These are phyloP conservation scores for Seriola quinqueradiata DNA, from an alignment of 2,113 vertebrate species.

Conservation along the genomic window DNA sequence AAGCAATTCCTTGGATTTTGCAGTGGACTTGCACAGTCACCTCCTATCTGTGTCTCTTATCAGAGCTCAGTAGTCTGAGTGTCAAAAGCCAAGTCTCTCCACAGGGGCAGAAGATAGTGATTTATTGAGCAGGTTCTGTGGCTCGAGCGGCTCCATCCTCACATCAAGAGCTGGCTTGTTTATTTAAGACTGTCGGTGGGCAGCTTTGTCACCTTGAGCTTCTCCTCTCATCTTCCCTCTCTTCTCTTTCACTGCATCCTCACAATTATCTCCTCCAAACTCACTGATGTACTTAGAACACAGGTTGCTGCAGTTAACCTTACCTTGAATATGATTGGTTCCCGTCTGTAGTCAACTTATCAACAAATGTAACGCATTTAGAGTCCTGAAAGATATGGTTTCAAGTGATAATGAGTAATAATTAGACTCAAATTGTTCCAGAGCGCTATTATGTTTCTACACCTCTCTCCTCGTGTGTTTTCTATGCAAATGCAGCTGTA, in stretches of 20 bases:
- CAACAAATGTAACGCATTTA: not conserved
- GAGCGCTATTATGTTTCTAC: not conserved
- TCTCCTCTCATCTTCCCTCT: not conserved
- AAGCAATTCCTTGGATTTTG: not conserved
- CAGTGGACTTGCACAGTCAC: not conserved
- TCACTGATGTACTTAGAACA: not conserved
- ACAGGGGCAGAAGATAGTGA: constrained; percentile 28
- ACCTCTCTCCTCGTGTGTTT: constrained; percentile 17
- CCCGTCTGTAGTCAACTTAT: not conserved
- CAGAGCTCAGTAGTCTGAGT: constrained; percentile 18
- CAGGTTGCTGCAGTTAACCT: not conserved
- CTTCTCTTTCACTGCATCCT: not conserved
- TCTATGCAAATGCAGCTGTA: constrained; percentile 70
- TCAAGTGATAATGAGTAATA: too few relatives aligned
- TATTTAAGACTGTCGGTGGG: constrained; percentile 18
- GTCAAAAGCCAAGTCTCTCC: constrained; percentile 34
- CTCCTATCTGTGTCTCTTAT: constrained; percentile 34
- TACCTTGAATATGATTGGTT: not conserved
- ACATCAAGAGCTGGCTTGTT: constrained; percentile 36
- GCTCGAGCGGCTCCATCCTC: constrained; percentile 30
- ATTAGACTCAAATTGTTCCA: not conserved
- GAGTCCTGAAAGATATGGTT: not conserved
- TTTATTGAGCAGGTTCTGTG: constrained; percentile 52
- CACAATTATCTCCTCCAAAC: not conserved
- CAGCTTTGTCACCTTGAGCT: constrained; percentile 31